These are phyloP conservation scores for Pterocles gutturalis DNA, from an alignment of 2,113 vertebrate species.

Conservation along the genomic window DNA sequence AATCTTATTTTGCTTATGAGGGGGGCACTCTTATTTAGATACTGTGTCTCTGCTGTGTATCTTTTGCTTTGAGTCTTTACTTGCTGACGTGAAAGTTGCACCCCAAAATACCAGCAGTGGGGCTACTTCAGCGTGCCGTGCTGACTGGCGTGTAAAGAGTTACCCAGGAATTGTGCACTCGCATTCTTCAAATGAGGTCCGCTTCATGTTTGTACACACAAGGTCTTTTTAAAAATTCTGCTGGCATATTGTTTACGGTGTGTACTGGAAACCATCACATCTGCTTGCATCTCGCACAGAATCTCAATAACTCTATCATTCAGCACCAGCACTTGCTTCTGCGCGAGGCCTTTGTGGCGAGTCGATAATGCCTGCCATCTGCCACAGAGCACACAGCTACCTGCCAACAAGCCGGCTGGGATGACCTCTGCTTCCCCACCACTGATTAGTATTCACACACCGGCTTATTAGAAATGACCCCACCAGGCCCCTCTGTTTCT, in stretches of 20 bases:
- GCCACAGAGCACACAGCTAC: conserved; percentile 85
- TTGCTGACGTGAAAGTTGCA: background rate
- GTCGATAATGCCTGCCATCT: conserved; percentile 88
- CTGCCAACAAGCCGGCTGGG: conserved; percentile 81
- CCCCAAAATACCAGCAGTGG: background rate
- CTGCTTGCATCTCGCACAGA: conserved; percentile 81
- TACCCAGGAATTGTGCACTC: conserved; percentile 51
- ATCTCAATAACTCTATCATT: conserved; percentile 87
- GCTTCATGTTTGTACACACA: conserved; percentile 82
- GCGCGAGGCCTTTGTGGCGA: conserved; percentile 82
- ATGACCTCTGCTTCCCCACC: conserved; percentile 82
- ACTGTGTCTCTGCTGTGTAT: rapidly evolving
- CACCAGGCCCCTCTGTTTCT: conserved; percentile 77
- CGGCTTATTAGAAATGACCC: conserved; percentile 84
- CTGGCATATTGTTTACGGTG: conserved; percentile 83
- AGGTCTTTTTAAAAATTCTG: conserved; percentile 82
- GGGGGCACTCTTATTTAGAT: rapidly evolving
- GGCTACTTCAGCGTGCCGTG: background rate
- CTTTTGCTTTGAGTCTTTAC: background rate
- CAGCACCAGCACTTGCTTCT: conserved; percentile 73
- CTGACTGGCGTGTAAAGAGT: conserved; percentile 7
- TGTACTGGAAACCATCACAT: conserved; percentile 82
- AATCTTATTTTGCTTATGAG: background rate
- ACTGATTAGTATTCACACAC: conserved; percentile 85
- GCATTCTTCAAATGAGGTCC: conserved; percentile 64